phyloP scores from a whole-genome alignment of 2,888 invertebrate genomes.

The Siphlonurus alternatus region DNA sequence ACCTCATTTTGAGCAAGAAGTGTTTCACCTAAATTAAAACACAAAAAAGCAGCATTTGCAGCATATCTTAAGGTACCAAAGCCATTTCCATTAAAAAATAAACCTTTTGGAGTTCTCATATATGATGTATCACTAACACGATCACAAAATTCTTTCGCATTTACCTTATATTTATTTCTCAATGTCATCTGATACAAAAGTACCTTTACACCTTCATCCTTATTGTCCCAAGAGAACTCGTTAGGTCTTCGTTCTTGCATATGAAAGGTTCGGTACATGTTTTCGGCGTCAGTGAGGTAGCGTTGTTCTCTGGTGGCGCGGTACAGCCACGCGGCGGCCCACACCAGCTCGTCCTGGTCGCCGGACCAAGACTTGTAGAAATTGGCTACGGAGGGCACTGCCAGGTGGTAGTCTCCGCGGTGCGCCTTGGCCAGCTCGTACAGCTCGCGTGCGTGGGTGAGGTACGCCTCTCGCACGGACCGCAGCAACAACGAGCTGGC shows the following conservation, averaged over 20 bases:
- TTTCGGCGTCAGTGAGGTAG: slow-evolving; percentile 12
- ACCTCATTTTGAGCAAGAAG: slow-evolving; percentile 11
- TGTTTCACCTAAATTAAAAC: slow-evolving; percentile 10
- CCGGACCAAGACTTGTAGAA: slow-evolving; percentile 11
- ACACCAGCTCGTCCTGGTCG: slow-evolving; percentile 10
- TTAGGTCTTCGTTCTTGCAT: slow-evolving; percentile 7
- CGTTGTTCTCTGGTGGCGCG: slow-evolving; percentile 13
- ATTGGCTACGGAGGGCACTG: slow-evolving; percentile 14
- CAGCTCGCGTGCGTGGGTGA: slow-evolving; percentile 14
- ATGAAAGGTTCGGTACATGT: not conserved
- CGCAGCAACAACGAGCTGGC: slow-evolving; percentile 19
- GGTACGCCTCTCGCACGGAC: not conserved
- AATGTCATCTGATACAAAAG: not conserved
- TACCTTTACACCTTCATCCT: slow-evolving; percentile 13
- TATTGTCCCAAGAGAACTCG: slow-evolving; percentile 18
- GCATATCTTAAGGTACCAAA: not conserved
- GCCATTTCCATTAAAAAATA: not conserved
- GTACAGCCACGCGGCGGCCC: slow-evolving; percentile 16
- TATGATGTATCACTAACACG: not conserved
- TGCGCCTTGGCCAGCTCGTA: slow-evolving; percentile 15
- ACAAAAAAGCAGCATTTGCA: not conserved
- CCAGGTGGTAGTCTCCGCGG: slow-evolving; percentile 14
- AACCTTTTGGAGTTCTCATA: not conserved
- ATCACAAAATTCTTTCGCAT: not conserved
- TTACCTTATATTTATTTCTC: not conserved